These are phyloP conservation scores for Nymphalis c-album DNA, from an alignment of 2,888 invertebrate genomes.

Conservation along the genomic window DNA sequence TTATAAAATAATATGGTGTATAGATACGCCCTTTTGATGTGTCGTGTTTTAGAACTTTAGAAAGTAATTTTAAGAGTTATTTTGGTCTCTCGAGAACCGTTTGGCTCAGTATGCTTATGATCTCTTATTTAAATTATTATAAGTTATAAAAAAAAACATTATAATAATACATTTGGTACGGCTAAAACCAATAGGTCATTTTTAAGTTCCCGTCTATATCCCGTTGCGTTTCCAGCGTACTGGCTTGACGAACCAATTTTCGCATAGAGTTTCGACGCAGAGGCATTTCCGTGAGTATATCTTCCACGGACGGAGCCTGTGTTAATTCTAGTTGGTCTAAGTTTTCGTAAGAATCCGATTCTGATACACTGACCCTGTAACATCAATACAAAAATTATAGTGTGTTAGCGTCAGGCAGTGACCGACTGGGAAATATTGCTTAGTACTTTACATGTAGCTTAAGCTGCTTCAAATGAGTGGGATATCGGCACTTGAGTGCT, in stretches of 20 bases:
- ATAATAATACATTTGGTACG: constrained; percentile 17
- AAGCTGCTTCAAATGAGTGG: too few species aligned
- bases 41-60: too few species aligned
- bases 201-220: constrained; percentile 90
- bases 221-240: constrained; percentile 90
- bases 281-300: constrained; percentile 51
- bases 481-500: too few species aligned
- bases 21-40: too few species aligned
- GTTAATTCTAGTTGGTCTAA: constrained; percentile 82
- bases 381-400: constrained; percentile 35
- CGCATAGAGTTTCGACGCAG: constrained; percentile 82
- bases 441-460: too few species aligned
- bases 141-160: background rate
- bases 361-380: constrained; percentile 75
- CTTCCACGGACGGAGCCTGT: constrained; percentile 58
- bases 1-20: too few species aligned
- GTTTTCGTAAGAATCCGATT: constrained; percentile 87
- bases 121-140: too few species aligned
- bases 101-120: too few species aligned
- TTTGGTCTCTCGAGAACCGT: too few species aligned
- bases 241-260: constrained; percentile 88
- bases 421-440: too few species aligned
- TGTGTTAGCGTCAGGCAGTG: background rate
- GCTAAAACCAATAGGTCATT: constrained; percentile 93
- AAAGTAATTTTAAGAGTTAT: too few species aligned